Percentiles rank a stretch among this genome's conserved stretches.
phyloP scores from a whole-genome alignment of 2,888 invertebrate species.

The Agrochola macilenta region DNA sequence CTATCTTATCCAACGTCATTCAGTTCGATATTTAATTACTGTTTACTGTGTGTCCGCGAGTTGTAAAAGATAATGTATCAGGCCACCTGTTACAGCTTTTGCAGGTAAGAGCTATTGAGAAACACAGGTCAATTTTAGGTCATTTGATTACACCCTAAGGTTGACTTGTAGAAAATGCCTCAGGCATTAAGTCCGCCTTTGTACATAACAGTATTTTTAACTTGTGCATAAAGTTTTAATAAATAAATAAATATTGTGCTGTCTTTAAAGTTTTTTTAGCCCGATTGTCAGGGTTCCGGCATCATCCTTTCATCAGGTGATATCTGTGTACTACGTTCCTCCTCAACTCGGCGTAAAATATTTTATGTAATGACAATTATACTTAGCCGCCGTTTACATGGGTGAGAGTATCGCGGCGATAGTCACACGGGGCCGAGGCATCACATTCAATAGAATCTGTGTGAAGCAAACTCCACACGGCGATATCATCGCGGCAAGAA shows the following conservation, averaged over 20 bases:
- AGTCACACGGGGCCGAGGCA: too few relatives aligned
- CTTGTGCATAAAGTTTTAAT: too few relatives aligned
- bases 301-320: background rate
- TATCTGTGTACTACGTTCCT: background rate
- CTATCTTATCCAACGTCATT: slow-evolving; percentile 17
- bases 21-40: slow-evolving; percentile 25
- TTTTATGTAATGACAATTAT: background rate
- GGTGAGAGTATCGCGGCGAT: too few relatives aligned
- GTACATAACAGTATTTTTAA: too few relatives aligned
- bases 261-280: background rate
- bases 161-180: too few relatives aligned
- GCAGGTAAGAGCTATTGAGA: background rate
- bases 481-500: too few relatives aligned
- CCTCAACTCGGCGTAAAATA: background rate
- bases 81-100: background rate
- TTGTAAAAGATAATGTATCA: slow-evolving; percentile 26
- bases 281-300: background rate
- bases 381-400: too few relatives aligned
- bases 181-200: too few relatives aligned
- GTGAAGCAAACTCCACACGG: too few relatives aligned
- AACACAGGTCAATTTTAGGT: background rate
- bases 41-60: background rate
- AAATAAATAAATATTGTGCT: too few relatives aligned
- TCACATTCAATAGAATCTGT: too few relatives aligned
- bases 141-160: too few relatives aligned